These are phyloP conservation scores for Ophion obscuratus DNA, from an alignment of 2,888 invertebrate species.

Conservation along the genomic window DNA sequence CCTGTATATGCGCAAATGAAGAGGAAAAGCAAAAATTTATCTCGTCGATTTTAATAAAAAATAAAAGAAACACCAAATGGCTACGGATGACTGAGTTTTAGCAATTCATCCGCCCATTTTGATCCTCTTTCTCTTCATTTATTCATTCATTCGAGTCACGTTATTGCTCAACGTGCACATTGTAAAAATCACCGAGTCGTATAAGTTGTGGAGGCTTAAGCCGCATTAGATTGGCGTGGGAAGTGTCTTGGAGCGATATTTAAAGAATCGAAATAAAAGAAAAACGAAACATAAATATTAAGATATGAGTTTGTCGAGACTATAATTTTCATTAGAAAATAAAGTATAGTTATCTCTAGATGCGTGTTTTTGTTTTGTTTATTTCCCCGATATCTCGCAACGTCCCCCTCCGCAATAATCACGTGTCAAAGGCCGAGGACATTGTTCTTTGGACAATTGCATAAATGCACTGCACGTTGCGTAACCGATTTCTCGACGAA, in stretches of 20 bases:
- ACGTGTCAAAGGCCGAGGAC: too few species aligned
- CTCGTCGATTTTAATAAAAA: slow-evolving; percentile 66
- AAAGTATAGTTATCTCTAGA: slow-evolving; percentile 76
- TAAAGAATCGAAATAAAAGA: slow-evolving; percentile 44
- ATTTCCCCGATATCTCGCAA: background rate
- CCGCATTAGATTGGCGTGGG: slow-evolving; percentile 67
- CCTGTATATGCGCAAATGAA: background rate
- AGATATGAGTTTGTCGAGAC: slow-evolving; percentile 78
- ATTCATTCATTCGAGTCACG: slow-evolving; percentile 1
- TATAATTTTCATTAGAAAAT: slow-evolving; percentile 81
- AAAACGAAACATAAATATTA: slow-evolving; percentile 60
- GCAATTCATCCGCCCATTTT: background rate
- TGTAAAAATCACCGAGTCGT: slow-evolving; percentile 23
- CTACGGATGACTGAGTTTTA: slow-evolving; percentile 33
- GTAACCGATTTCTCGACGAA: background rate
- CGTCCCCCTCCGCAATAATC: background rate
- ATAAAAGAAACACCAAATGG: background rate
- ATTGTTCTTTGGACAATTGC: too few species aligned
- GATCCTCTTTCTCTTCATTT: background rate
- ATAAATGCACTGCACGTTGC: too few species aligned
- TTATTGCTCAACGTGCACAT: slow-evolving; percentile 21
- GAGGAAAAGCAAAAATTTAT: slow-evolving; percentile 22
- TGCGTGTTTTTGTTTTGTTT: slow-evolving; percentile 26
- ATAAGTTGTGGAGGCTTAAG: slow-evolving; percentile 48
- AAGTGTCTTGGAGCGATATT: slow-evolving; percentile 57